Conservation (phyloP, 2,113 vertebrate genomes). For the Erinaceus europaeus region DNA sequence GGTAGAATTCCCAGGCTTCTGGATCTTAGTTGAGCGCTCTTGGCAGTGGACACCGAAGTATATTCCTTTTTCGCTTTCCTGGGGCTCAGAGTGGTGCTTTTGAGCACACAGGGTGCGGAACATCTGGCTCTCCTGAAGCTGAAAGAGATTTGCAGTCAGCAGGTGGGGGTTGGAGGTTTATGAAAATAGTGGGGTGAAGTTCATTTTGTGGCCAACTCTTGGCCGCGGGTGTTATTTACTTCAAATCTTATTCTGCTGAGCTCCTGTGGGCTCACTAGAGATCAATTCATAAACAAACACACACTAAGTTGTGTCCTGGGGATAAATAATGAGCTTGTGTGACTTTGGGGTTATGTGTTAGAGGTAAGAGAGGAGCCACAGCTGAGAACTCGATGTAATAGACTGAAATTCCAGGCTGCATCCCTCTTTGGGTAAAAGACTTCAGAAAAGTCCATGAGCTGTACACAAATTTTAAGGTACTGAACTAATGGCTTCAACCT, state of each 20-base stretch:
- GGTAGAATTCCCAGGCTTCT: slow-evolving; percentile 77
- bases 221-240: slow-evolving; percentile 54
- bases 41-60: slow-evolving; percentile 46
- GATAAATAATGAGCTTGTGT: slow-evolving; percentile 64
- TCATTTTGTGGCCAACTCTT: slow-evolving; percentile 66
- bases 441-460: slow-evolving; percentile 40
- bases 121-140: slow-evolving; percentile 58
- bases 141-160: slow-evolving; percentile 60
- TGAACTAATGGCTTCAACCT: slow-evolving; percentile 41
- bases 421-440: slow-evolving; percentile 33
- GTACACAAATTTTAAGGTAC: slow-evolving; percentile 14
- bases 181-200: slow-evolving; percentile 64
- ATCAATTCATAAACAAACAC: slow-evolving; percentile 60
- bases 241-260: slow-evolving; percentile 49
- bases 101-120: slow-evolving; percentile 47
- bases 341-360: slow-evolving; percentile 53
- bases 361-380: slow-evolving; percentile 45
- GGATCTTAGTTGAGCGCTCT: slow-evolving; percentile 58
- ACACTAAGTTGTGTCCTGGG: slow-evolving; percentile 47
- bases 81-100: slow-evolving; percentile 8
- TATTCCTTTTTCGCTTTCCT: slow-evolving; percentile 42
- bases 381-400: slow-evolving; percentile 8
- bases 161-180: slow-evolving; percentile 71
- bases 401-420: slow-evolving; percentile 63
- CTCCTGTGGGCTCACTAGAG: slow-evolving; percentile 45